phyloP scores from a whole-genome alignment of 2,113 vertebrate genomes.

The Oenanthe melanoleuca region DNA sequence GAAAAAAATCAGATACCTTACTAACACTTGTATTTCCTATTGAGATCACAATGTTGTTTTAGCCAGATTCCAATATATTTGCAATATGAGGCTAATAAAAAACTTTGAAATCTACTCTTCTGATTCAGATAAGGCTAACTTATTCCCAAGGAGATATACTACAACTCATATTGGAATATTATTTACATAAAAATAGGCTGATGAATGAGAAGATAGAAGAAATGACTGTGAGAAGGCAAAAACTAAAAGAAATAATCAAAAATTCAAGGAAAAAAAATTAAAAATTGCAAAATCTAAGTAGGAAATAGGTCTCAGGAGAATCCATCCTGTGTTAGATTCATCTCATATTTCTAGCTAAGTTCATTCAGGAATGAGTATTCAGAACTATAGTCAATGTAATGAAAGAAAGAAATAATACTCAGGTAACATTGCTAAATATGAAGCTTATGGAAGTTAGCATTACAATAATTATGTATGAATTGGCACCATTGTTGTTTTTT shows the following conservation, averaged over 20 bases:
- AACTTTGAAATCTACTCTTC: background rate
- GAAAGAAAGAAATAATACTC: background rate
- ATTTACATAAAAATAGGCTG: background rate
- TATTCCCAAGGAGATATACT: background rate
- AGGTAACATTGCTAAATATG: background rate
- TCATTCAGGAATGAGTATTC: background rate
- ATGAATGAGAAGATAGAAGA: background rate
- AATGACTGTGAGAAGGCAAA: background rate
- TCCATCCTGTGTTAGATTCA: background rate
- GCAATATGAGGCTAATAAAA: background rate
- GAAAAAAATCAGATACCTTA: background rate
- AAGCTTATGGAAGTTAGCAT: background rate
- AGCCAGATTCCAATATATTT: background rate
- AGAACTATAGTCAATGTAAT: background rate
- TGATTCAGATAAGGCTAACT: background rate
- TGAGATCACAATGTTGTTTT: background rate
- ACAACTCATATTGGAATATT: background rate
- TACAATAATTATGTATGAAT: background rate
- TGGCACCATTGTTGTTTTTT: background rate
- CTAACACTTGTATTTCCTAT: background rate
- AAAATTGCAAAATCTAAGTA: background rate
- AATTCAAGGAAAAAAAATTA: background rate
- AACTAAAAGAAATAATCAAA: background rate
- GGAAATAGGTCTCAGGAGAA: background rate
- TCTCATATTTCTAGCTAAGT: background rate